phyloP scores from a whole-genome alignment of 2,888 invertebrate species.

The Drosophila anceps region DNA sequence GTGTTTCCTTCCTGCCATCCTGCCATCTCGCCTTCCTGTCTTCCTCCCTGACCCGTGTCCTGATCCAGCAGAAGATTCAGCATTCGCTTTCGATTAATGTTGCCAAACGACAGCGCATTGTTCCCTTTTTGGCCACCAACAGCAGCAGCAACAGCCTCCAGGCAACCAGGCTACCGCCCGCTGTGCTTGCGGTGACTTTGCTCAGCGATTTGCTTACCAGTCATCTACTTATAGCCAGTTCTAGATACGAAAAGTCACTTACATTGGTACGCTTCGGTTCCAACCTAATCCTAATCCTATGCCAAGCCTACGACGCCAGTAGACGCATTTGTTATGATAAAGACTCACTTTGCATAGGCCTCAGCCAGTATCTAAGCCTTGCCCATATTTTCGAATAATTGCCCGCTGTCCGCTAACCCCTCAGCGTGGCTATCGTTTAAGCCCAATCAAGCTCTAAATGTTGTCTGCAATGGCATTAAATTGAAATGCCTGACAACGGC shows the following conservation, averaged over 20 bases:
- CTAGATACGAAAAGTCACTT: slow-evolving; percentile 55
- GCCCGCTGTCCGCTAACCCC: slow-evolving; percentile 3
- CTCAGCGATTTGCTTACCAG: slow-evolving; percentile 60
- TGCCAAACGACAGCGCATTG: slow-evolving; percentile 55
- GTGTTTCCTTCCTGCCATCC: slow-evolving; percentile 64
- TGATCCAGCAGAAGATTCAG: slow-evolving; percentile 44
- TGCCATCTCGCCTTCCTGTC: slow-evolving; percentile 19
- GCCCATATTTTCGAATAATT: slow-evolving; percentile 64
- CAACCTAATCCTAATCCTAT: slow-evolving; percentile 49
- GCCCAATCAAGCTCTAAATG: background rate
- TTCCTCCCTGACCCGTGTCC: slow-evolving; percentile 19
- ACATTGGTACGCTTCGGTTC: background rate
- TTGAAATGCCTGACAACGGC: slow-evolving; percentile 29
- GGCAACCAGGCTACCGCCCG: background rate
- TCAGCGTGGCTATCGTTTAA: background rate
- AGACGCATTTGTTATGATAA: slow-evolving; percentile 43
- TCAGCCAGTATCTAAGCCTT: slow-evolving; percentile 12
- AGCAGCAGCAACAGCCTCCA: background rate
- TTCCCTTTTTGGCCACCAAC: slow-evolving; percentile 14
- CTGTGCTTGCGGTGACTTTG: slow-evolving; percentile 26
- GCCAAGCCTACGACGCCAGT: slow-evolving; percentile 31
- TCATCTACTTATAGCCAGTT: slow-evolving; percentile 41
- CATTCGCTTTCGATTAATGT: slow-evolving; percentile 73
- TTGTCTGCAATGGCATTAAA: slow-evolving; percentile 8
- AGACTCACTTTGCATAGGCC: slow-evolving; percentile 67